Evolutionary conservation across 1,140 invertebrate genomes (phyloP), one percentile per base, ranked within the genome.

Genomic region (Macrotrachela quadricornifera): DNA sequence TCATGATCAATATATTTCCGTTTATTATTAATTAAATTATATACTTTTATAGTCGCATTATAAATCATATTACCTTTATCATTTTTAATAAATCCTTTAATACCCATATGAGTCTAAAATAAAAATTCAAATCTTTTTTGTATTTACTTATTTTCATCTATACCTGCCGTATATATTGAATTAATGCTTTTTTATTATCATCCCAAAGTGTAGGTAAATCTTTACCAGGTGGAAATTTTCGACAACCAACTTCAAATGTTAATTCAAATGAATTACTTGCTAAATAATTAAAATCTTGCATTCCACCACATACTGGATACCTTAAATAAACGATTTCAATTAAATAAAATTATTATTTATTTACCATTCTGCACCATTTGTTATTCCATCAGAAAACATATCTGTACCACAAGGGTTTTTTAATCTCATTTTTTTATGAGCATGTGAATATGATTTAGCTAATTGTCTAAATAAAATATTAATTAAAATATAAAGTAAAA

Each of bases 221-320:
- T 50, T 78, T 75, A 3, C 80, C 79, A 3, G 77, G 77, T 1
- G 91, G 91, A 70, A 82, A 94, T 72, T 96, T 97, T 71, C 83
- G 88, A 71, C 92, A 97, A 0, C 86, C 90, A 46, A 96, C 76
- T 67, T 97, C 91, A 41, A 97, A 69, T 1, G 92, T 97, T 16
- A 96, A 79, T 73, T 96, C 92, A 84, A 96, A 92, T 65, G 86
- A 92, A 44, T 88, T 90, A 62, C 86, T 87, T 79, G 84, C 85
- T 12, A 94, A 76, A 65, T 97, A 97, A 68, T 95, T 96, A 71
- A 85, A 97, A 66, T 96, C 91, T 73, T 96, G 90, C 88, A 96
- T 96, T 43, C 87, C 86, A 48, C 67, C 66, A 48, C 18, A 48
- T 37, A 48, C 18, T 15, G n/a, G 18, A n/a, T n/a, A 37, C 46